Base-by-base conservation (phyloP, 2,113 vertebrate genomes). In the Indri indri region DNA sequence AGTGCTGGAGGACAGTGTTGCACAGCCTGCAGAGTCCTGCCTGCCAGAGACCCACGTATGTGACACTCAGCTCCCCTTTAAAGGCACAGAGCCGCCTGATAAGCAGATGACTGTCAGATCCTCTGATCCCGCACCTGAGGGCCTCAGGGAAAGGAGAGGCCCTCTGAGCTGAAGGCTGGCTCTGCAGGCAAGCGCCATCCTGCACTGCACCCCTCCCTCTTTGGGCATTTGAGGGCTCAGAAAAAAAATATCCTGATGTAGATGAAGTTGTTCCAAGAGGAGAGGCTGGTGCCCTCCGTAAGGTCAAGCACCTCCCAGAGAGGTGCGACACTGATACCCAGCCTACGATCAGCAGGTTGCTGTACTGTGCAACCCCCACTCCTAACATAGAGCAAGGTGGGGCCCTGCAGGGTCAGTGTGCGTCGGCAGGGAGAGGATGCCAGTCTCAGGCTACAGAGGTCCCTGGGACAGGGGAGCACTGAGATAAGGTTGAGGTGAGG, bases 61-160 rank as follows among this genome's bases (percentile, higher is more conserved):
- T 92, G 91, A 57, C 91, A 94, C 42, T 37, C 65, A 42, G 70
- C 81, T 66, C 57, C 63, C 45, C 86, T 57, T 87, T 73, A 93
- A 83, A 84, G 93, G 68, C 82, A 87, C 82, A 90, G 86, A 89
- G 79, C 89, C 0, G 0, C 86, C 87, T 83, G 95, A 90, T 95
- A 94, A 96, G 89, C 82, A 89, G 73, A 95, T 81, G 95, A 96
- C 79, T 95, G 97, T 95, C 96, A 97, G 95, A 18, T 34, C 74
- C 95, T 97, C 96, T 95, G 93, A 97, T 98, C 93, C 68, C 20
- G 76, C 97, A 97, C 96, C 96, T 97, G 97, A 97, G 57, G 65
- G 96, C 97, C 93, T 3, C 42, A 61, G 96, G 97, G 96, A 84
- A 97, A 90, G 97, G 97, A 97, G 96, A 95, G 82, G 91, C 95